Evolutionary conservation across 2,888 invertebrate species (phyloP).

Genomic region (Emmelina monodactyla): DNA sequence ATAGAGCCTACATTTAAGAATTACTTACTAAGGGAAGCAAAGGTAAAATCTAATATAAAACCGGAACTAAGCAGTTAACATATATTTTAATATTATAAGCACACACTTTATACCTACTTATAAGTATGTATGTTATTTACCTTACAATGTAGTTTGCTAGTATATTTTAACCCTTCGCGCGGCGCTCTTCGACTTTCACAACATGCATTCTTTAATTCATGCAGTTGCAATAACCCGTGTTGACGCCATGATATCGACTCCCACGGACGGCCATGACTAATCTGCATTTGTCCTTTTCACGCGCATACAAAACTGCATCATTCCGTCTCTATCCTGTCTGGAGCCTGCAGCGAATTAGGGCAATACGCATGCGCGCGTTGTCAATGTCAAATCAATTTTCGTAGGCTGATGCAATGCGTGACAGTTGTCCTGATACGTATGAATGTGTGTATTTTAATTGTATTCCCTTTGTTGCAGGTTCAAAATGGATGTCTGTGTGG

Average conservation of each 20-base stretch:
- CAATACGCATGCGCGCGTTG: slow-evolving; percentile 59
- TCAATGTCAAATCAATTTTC: slow-evolving; percentile 66
- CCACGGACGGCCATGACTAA: slow-evolving; percentile 20
- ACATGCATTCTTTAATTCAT: slow-evolving; percentile 32
- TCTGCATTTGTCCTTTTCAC: slow-evolving; percentile 29
- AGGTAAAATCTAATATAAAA: too few relatives aligned
- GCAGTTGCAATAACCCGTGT: slow-evolving; percentile 44
- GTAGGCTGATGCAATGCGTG: slow-evolving; percentile 56
- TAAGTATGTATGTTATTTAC: too few relatives aligned
- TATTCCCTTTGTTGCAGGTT: slow-evolving; percentile 29
- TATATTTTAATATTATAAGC: too few relatives aligned
- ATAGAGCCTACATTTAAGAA: too few relatives aligned
- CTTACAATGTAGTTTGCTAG: too few relatives aligned
- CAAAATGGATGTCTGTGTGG: not conserved
- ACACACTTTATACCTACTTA: too few relatives aligned
- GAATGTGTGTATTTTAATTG: slow-evolving; percentile 23
- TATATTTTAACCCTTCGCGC: too few relatives aligned
- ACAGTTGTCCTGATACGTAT: slow-evolving; percentile 23
- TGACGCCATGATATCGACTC: slow-evolving; percentile 49
- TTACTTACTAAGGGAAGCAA: too few relatives aligned
- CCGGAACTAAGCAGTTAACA: too few relatives aligned
- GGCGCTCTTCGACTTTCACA: slow-evolving; percentile 20
- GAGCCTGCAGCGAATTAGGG: slow-evolving; percentile 46
- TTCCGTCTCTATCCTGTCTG: slow-evolving; percentile 26
- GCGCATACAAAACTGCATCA: slow-evolving; percentile 20